These are phyloP conservation scores for Phaenicophaeus curvirostris DNA, from an alignment of 2,797 vertebrate genomes.

Conservation along the genomic window DNA sequence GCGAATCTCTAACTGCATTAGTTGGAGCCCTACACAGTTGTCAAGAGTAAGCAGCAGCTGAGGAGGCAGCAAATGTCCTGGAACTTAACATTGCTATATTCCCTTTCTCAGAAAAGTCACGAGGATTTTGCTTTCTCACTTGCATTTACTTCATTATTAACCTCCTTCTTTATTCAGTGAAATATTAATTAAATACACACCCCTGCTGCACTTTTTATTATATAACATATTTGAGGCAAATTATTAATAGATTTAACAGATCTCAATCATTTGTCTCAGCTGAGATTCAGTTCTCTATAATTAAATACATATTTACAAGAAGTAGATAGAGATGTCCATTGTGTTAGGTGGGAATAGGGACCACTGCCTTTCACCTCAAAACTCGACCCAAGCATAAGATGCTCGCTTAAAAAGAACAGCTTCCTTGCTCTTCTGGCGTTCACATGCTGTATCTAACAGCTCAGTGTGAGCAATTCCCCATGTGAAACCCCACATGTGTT, in stretches of 20 bases:
- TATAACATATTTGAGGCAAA: neutral
- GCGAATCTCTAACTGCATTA: neutral
- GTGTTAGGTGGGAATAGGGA: neutral
- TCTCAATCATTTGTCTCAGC: neutral
- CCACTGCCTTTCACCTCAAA: neutral
- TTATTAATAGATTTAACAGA: neutral
- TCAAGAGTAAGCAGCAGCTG: neutral
- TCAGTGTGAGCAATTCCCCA: accelerated
- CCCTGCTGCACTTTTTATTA: neutral
- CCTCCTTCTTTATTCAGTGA: neutral
- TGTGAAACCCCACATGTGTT: neutral
- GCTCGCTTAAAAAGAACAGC: neutral
- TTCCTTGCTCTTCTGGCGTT: neutral
- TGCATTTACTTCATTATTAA: neutral
- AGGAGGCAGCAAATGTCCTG: neutral
- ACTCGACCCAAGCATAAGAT: neutral
- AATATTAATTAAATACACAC: neutral
- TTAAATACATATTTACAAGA: neutral
- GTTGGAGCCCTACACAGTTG: neutral
- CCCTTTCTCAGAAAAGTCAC: neutral
- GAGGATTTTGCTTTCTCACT: neutral
- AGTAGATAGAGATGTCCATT: neutral
- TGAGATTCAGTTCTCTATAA: neutral
- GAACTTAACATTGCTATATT: accelerated
- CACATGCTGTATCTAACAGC: accelerated